Conservation (phyloP, 2,797 vertebrate species). For the Spheniscus humboldti region DNA sequence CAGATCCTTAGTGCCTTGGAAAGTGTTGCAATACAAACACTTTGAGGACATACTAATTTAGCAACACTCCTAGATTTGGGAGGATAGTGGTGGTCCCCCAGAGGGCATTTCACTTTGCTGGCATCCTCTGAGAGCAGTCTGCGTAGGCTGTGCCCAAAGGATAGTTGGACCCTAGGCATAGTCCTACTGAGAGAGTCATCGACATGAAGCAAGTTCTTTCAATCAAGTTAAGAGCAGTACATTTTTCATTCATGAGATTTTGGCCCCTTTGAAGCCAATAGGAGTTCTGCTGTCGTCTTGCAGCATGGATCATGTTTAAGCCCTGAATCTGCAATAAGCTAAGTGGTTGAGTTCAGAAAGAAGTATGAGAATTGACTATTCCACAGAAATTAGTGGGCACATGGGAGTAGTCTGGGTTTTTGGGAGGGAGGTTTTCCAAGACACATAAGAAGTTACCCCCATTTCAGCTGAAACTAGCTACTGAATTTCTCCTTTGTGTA, state of each 20-base stretch:
- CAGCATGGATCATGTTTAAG: not conserved
- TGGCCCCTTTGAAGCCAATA: not conserved
- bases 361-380: not conserved
- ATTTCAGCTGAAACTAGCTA: not conserved
- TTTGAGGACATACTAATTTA: not conserved
- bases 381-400: not conserved
- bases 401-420: not conserved
- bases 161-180: not conserved
- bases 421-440: not conserved
- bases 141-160: not conserved
- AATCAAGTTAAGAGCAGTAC: not conserved
- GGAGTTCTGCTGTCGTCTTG: not conserved
- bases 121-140: not conserved
- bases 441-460: not conserved
- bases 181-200: not conserved
- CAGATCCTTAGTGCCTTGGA: not conserved
- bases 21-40: not conserved
- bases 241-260: not conserved
- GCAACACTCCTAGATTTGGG: not conserved
- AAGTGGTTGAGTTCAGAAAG: not conserved
- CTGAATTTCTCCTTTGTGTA: not conserved
- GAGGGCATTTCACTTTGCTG: not conserved
- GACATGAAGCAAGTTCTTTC: not conserved
- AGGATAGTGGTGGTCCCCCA: not conserved
- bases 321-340: not conserved